Conservation (phyloP, 2,113 vertebrate genomes). For the Misgurnus mizolepis region DNA sequence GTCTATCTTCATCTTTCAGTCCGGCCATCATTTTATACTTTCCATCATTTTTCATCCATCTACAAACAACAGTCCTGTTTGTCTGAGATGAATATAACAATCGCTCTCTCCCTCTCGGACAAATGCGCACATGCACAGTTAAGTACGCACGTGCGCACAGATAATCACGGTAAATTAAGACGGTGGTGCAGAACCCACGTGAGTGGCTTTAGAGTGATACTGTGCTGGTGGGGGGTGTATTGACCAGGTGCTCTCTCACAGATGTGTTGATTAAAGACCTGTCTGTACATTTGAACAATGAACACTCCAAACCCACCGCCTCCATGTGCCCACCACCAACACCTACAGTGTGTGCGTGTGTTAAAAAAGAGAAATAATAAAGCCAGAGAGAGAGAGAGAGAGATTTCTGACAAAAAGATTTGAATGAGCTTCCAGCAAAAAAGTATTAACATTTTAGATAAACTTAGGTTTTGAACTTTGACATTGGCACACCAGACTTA, state of each 20-base stretch:
- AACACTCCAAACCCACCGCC: slow-evolving; percentile 2
- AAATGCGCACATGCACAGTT: slow-evolving; percentile 21
- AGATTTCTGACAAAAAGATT: background rate
- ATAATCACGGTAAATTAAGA: slow-evolving; percentile 26
- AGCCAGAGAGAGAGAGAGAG: slow-evolving; percentile 50
- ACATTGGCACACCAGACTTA: no score
- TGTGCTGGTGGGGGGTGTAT: slow-evolving; percentile 34
- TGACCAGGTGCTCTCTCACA: slow-evolving; percentile 32
- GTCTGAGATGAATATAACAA: slow-evolving; percentile 5
- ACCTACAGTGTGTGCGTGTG: slow-evolving; percentile 6
- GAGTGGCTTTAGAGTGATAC: background rate
- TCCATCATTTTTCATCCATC: background rate
- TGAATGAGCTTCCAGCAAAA: no score
- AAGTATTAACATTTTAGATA: no score
- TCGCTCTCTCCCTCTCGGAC: background rate
- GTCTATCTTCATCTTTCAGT: slow-evolving; percentile 19
- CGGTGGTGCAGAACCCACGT: slow-evolving; percentile 3
- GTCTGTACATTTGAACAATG: slow-evolving; percentile 16
- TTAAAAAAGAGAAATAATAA: background rate
- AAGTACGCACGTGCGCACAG: slow-evolving; percentile 11
- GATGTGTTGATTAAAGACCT: slow-evolving; percentile 40
- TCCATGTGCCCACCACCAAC: background rate
- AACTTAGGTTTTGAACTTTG: no score
- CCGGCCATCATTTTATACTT: background rate
- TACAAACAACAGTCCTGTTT: background rate